These are phyloP conservation scores for Odontamblyopus lacepedii DNA, from an alignment of 2,797 vertebrate genomes.

Conservation along the genomic window DNA sequence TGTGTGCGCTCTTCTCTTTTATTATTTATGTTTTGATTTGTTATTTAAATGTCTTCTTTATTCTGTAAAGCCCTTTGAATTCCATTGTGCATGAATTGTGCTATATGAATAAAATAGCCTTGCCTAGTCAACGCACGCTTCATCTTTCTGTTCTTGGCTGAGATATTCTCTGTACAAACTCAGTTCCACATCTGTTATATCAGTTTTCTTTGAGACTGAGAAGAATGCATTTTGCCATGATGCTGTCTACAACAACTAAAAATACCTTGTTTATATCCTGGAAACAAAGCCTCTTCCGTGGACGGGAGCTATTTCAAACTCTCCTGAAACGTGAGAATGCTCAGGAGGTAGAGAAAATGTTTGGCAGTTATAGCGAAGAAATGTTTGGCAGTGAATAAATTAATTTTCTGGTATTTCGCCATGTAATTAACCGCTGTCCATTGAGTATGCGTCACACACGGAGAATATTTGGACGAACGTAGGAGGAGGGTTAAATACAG, in stretches of 20 bases:
- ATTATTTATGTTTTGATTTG: no score
- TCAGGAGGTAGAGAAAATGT: slow-evolving; percentile 37
- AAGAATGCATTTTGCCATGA: slow-evolving; percentile 19
- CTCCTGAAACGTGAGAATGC: slow-evolving; percentile 63
- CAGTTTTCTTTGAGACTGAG: neutral
- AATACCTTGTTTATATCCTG: slow-evolving; percentile 63
- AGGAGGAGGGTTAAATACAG: slow-evolving; percentile 9
- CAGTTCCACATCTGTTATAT: slow-evolving; percentile 1
- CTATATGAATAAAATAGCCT: no score
- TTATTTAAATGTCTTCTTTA: no score
- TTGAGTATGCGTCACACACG: neutral
- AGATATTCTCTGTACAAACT: slow-evolving; percentile 37
- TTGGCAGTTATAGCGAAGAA: slow-evolving; percentile 27
- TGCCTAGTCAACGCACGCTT: neutral
- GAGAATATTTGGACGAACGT: neutral
- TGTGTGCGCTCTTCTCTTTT: no score
- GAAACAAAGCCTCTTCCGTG: slow-evolving; percentile 60
- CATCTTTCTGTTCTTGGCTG: slow-evolving; percentile 24
- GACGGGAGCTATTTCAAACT: slow-evolving; percentile 53
- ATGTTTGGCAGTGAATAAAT: slow-evolving; percentile 5
- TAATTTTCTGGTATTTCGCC: neutral
- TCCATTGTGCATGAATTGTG: no score
- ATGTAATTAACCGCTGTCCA: neutral
- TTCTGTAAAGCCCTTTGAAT: no score
- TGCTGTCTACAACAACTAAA: slow-evolving; percentile 44